Percentiles rank a stretch among this genome's conserved stretches.
These are phyloP conservation scores for Heliconius hortense DNA, from an alignment of 2,888 invertebrate genomes.

Conservation along the genomic window DNA sequence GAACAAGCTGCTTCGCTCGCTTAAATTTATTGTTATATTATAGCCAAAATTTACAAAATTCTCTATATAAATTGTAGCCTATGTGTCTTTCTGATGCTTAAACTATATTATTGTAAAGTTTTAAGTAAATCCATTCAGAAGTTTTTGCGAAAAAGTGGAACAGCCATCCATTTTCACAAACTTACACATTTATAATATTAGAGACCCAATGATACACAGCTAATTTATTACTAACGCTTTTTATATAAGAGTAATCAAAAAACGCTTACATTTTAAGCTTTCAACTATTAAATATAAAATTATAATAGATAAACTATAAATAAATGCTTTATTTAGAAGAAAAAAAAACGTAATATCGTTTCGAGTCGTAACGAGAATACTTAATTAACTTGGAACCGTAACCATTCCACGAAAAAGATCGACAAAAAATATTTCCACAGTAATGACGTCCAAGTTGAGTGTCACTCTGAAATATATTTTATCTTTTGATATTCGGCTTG, in stretches of 20 bases:
- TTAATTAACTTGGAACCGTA: conserved; percentile 33
- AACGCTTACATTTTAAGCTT: not conserved
- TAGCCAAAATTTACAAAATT: too few species aligned
- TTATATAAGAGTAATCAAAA: not conserved
- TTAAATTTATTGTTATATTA: too few species aligned
- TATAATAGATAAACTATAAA: not conserved
- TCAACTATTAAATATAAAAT: not conserved
- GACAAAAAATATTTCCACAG: conserved; percentile 35
- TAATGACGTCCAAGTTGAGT: conserved; percentile 35
- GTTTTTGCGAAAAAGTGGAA: not conserved
- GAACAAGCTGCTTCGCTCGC: too few species aligned
- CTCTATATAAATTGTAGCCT: too few species aligned
- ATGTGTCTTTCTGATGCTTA: too few species aligned
- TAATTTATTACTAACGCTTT: not conserved
- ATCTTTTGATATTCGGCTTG: conserved; percentile 34
- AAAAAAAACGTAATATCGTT: conserved; percentile 15
- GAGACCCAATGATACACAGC: not conserved
- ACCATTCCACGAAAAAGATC: conserved; percentile 30
- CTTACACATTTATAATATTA: too few species aligned
- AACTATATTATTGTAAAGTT: too few species aligned
- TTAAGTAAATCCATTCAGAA: too few species aligned
- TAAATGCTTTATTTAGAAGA: conserved; percentile 17
- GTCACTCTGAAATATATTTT: conserved; percentile 35
- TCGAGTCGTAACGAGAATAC: conserved; percentile 26
- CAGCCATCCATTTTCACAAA: too few species aligned